phyloP scores from a whole-genome alignment of 2,888 invertebrate genomes.

The Masnerella sp. region DNA sequence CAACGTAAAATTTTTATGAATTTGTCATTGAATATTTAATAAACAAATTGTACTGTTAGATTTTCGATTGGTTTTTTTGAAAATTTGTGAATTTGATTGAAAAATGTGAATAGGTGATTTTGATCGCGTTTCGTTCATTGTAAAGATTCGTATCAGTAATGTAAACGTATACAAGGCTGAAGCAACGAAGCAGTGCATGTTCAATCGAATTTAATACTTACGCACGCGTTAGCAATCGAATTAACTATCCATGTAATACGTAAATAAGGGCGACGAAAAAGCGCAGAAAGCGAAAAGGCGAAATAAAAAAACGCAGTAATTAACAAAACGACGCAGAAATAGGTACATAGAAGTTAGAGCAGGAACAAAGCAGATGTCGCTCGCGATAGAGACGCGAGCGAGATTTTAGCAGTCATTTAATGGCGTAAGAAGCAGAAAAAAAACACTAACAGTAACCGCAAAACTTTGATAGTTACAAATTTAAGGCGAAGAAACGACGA shows the following conservation, averaged over 20 bases:
- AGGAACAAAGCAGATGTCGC: constrained; percentile 14
- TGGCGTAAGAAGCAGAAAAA: constrained; percentile 11
- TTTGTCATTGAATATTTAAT: no score
- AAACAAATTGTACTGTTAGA: no score
- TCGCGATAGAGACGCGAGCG: constrained; percentile 42
- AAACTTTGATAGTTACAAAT: constrained; percentile 45
- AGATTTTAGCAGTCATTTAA: constrained; percentile 34
- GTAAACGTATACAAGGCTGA: constrained; percentile 38
- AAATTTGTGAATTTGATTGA: no score
- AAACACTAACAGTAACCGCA: constrained; percentile 42
- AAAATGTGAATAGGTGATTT: no score
- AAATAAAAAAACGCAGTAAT: constrained; percentile 9
- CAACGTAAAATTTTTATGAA: no score
- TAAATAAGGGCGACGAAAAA: constrained; percentile 21
- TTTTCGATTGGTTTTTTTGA: no score
- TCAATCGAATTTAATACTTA: constrained; percentile 52
- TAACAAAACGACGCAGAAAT: constrained; percentile 30
- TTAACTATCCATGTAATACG: constrained; percentile 53
- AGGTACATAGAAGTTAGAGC: constrained; percentile 46
- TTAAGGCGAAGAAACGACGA: constrained; percentile 36
- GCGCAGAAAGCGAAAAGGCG: constrained; percentile 1
- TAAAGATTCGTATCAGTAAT: constrained; percentile 9
- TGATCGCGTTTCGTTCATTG: no score
- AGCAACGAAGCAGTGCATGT: constrained; percentile 55
- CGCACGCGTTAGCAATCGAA: constrained; percentile 57